Evolutionary conservation across 2,797 vertebrate genomes (phyloP).

Genomic region (Pitangus sulphuratus): DNA sequence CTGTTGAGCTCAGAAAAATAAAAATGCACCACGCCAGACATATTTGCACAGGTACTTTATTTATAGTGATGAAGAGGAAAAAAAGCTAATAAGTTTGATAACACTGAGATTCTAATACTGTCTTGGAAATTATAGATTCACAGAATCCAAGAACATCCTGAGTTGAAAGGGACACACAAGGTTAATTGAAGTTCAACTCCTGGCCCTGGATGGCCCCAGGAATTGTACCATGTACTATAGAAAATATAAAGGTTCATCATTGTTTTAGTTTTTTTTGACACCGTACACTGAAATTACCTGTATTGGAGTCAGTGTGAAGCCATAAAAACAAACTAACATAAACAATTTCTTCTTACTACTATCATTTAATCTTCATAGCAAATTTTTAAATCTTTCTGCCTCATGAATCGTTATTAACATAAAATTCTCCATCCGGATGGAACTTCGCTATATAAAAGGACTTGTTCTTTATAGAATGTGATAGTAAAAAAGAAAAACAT

Average conservation of each 20-base stretch:
- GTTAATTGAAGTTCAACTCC: fast-evolving
- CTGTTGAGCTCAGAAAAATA: background rate
- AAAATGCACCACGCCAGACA: fast-evolving
- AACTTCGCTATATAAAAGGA: background rate
- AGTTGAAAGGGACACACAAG: background rate
- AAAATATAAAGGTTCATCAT: background rate
- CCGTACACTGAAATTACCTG: background rate
- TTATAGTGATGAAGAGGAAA: background rate
- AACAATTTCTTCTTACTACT: background rate
- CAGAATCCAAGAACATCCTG: background rate
- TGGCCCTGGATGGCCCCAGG: background rate
- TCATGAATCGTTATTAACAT: background rate
- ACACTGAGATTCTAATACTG: background rate
- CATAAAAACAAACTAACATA: background rate
- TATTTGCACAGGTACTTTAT: background rate
- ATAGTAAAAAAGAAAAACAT: background rate
- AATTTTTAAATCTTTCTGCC: background rate
- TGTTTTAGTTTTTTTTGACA: background rate
- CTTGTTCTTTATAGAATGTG: background rate
- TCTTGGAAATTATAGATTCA: background rate
- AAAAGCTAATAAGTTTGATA: background rate
- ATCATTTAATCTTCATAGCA: background rate
- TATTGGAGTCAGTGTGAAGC: background rate
- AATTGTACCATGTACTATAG: background rate
- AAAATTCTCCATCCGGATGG: background rate